Base-by-base conservation (phyloP, 2,797 vertebrate genomes). In the Dendrocincla tyrannina region DNA sequence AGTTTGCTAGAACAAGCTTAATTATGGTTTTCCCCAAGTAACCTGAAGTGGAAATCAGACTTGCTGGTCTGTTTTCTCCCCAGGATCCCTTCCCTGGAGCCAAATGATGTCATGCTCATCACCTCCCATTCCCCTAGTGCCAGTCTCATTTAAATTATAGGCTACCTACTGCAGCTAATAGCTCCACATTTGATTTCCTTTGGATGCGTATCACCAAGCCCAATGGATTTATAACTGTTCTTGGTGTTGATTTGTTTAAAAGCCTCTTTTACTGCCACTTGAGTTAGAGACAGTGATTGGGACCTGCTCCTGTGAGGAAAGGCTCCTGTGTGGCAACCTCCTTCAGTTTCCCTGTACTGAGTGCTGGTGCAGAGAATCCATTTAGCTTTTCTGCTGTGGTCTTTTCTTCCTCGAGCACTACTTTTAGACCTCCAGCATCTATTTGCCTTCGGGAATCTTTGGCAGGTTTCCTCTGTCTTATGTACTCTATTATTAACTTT, bases 401-500 rank as follows among this genome's bases (percentile, higher is more conserved):
- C 73, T 89, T 91, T 83, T 95, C 76, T 64, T 91, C 69, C 88
- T 85, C 39, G 58, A 86, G 66, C 39, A 18, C 59, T 94, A 44
- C 88, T 86, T 91, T 73, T 75, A 94, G 83, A 93, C 85, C 62
- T 78, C 42, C 73, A 30, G 81, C 85, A 55, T 95, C 44, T 93
- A 2, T 73, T 88, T 85, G 83, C 76, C 90, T 88, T 78, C 78
- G 62, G 77, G 76, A n/a, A 86, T 94, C 88, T 88, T 96, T 93
- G 88, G 80, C 91, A 93, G 73, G 42, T 95, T 95, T 95, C 47
- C 55, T 88, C 3, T 88, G 7, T 93, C 63, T 88, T 85, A 85
- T 86, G 20, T 88, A 76, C 90, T 90, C 55, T 70, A 52, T 86
- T 85, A 94, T 89, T 92, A 74, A 64, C 79, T 89, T 95, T 94